phyloP scores from a whole-genome alignment of 2,888 invertebrate genomes.

The Phragmatobia fuliginosa region DNA sequence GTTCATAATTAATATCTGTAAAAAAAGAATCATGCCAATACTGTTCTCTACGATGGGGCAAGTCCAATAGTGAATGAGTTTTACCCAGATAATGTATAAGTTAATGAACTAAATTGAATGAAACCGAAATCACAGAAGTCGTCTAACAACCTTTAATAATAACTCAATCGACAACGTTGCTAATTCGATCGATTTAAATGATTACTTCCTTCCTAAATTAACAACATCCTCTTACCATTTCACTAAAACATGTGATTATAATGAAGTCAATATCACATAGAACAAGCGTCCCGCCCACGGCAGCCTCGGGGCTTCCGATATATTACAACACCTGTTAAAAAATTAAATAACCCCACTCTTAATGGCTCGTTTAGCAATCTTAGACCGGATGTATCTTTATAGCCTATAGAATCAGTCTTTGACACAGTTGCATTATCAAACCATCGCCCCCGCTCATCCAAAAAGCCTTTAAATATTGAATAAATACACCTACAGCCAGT shows the following conservation, averaged over 20 bases:
- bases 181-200: constrained; percentile 20
- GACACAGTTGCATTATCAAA: constrained; percentile 74
- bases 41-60: too few relatives aligned
- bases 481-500: constrained; percentile 73
- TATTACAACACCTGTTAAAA: constrained; percentile 44
- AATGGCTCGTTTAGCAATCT: constrained; percentile 60
- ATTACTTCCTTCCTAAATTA: constrained; percentile 29
- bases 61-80: too few relatives aligned
- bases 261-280: constrained; percentile 19
- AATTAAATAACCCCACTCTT: constrained; percentile 55
- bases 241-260: constrained; percentile 18
- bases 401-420: constrained; percentile 64
- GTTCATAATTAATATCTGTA: too few relatives aligned
- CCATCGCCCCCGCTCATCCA: constrained; percentile 69
- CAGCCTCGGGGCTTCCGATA: constrained; percentile 39
- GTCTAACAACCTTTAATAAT: background rate
- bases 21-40: too few relatives aligned
- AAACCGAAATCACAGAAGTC: constrained; percentile 15
- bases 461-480: constrained; percentile 74
- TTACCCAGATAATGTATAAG: too few relatives aligned
- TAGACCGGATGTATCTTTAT: constrained; percentile 67
- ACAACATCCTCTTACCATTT: constrained; percentile 20
- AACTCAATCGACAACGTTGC: constrained; percentile 2
- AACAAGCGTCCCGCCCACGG: constrained; percentile 35
- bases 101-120: background rate